Evolutionary conservation across 2,888 invertebrate species (phyloP).

Genomic region (Diarsia mendica): DNA sequence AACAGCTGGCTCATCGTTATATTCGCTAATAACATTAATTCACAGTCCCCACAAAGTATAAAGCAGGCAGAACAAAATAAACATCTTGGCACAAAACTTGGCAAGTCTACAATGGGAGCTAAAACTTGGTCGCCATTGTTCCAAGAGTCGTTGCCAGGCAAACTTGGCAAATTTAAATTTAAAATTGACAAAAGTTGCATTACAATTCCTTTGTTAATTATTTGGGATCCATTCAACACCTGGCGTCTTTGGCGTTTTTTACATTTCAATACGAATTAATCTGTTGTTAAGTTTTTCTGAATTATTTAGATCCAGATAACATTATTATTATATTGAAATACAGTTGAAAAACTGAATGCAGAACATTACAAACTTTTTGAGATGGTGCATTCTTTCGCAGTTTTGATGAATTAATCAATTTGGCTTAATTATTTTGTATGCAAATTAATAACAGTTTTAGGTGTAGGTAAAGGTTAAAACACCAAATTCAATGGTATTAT

Average conservation of each 20-base stretch:
- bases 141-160: constrained; percentile 60
- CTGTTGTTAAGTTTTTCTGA: constrained; percentile 23
- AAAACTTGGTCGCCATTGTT: constrained; percentile 71
- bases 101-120: constrained; percentile 66
- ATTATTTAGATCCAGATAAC: not conserved
- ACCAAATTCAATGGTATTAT: not conserved
- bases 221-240: constrained; percentile 79
- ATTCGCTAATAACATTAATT: constrained; percentile 56
- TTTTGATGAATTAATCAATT: not conserved
- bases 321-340: not conserved
- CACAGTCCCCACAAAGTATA: constrained; percentile 58
- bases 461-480: not conserved
- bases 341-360: constrained; percentile 4
- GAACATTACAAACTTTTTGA: not conserved
- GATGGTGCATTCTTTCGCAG: not conserved
- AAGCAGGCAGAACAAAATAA: constrained; percentile 68
- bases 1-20: constrained; percentile 32
- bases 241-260: constrained; percentile 69
- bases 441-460: not conserved
- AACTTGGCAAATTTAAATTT: constrained; percentile 85
- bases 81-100: constrained; percentile 70
- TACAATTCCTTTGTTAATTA: constrained; percentile 82
- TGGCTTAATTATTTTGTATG: not conserved
- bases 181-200: constrained; percentile 83
- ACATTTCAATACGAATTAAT: constrained; percentile 30